Evolutionary conservation across 2,797 vertebrate species (phyloP), one percentile per base, ranked within the genome.

Genomic region (Sus cebifrons): DNA sequence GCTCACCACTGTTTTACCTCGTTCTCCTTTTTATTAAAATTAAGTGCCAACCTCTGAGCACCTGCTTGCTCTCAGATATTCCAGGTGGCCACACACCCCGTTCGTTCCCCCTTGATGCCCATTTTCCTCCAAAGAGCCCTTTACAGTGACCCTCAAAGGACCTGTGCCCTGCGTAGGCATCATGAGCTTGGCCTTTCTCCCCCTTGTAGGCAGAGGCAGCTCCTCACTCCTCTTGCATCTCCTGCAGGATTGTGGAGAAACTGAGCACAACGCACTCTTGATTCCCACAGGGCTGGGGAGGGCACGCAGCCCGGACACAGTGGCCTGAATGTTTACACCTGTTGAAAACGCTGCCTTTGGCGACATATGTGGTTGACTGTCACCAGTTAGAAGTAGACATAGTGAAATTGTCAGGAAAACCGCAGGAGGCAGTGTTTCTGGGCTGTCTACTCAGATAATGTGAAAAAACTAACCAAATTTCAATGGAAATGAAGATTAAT

Each of bases 251-350:
- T 49, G 9, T 49, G 44, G 44, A 10, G 44, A 49, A 49, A 49
- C 52, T 27, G 17, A 13, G 15, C 18, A 1, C 3, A 16, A 1
- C 6, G 18, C 5, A 0, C 3, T 27, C 49, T 12, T 54, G 20
- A 44, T 32, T 27, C 3, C 10, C 44, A 13, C 44, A 2, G 52
- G 32, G n/a, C 65, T 68, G 7, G 15, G 49, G 9, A 5, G 15
- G 49, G 9, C 11, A 36, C 0, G 1, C 0, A 64, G 11, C n/a
- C 4, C 0, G 10, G 16, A 11, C 5, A 2, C 54, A 20, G 64
- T 7, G 40, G 13, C 4, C 18, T 12, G 20, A 20, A 1, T 8
- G 1, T 56, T 27, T 25, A 0, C 1, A 9, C 3, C 7, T 16
- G 52, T 29, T 17, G 6, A 58, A 79, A 49, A 49, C 2, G 11